These are phyloP conservation scores for Amphiprion ocellaris DNA, from an alignment of 2,113 vertebrate species.

Conservation along the genomic window DNA sequence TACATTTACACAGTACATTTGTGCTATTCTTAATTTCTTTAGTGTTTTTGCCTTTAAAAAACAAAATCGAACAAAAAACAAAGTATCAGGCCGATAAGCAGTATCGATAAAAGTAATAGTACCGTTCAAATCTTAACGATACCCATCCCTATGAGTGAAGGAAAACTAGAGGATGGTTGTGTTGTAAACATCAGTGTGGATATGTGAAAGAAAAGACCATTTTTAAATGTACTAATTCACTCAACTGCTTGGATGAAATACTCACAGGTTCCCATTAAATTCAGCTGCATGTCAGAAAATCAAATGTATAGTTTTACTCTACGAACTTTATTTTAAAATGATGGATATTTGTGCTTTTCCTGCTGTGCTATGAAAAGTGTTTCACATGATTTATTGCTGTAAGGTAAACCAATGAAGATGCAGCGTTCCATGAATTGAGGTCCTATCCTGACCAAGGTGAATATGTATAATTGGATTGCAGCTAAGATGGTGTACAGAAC, in stretches of 20 bases:
- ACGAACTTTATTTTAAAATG: neutral
- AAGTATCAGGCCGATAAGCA: too few species aligned
- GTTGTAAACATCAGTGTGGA: neutral
- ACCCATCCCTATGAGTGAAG: neutral
- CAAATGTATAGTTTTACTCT: neutral
- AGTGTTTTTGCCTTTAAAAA: too few species aligned
- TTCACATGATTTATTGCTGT: neutral
- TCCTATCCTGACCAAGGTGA: neutral
- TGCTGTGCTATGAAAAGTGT: slow-evolving; percentile 7
- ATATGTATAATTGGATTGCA: neutral
- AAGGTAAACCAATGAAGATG: neutral
- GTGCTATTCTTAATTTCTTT: too few species aligned
- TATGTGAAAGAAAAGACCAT: neutral
- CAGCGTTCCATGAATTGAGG: neutral
- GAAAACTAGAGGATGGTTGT: neutral
- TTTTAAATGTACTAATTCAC: neutral
- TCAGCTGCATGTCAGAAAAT: slow-evolving; percentile 23
- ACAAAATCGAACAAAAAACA: too few species aligned
- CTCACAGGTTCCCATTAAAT: neutral
- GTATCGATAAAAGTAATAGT: too few species aligned
- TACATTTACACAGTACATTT: too few species aligned
- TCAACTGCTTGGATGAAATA: neutral
- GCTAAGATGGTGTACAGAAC: neutral
- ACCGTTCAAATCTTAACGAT: too few species aligned
- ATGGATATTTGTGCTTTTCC: slow-evolving; percentile 9